A percentile compares a stretch with the other conserved stretches of the same genome.
Evolutionary conservation across 2,888 invertebrate species (phyloP).

Genomic region (Hydrotaea diabolus): DNA sequence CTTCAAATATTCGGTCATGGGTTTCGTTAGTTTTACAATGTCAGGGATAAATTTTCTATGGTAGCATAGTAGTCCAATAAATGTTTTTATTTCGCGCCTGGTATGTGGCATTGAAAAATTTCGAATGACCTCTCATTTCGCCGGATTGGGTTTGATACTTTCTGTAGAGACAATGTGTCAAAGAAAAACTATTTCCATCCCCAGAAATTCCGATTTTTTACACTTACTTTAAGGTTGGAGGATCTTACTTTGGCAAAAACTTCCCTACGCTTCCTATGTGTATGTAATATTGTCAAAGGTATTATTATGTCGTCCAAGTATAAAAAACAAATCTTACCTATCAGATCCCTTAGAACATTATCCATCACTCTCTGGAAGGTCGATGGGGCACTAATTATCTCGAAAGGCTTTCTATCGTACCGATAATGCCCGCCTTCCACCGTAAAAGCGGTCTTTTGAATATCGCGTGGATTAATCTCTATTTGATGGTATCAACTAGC

Average conservation of each 20-base stretch:
- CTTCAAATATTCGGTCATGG: constrained; percentile 61
- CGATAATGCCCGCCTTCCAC: too few species aligned
- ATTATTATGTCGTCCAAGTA: too few species aligned
- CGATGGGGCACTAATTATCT: too few species aligned
- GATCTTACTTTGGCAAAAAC: background rate
- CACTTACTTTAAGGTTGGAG: background rate
- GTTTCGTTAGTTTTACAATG: constrained; percentile 64
- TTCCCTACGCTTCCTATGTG: too few species aligned
- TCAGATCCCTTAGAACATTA: too few species aligned
- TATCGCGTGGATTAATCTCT: too few species aligned
- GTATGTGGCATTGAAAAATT: constrained; percentile 67
- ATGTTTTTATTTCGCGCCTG: constrained; percentile 71
- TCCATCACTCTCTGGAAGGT: too few species aligned
- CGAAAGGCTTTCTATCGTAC: too few species aligned
- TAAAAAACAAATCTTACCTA: too few species aligned
- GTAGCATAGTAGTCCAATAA: constrained; percentile 69
- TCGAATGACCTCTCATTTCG: constrained; percentile 70
- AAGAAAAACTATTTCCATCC: constrained; percentile 6
- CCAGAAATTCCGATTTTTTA: constrained; percentile 12
- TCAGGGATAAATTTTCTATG: constrained; percentile 65
- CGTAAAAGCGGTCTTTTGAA: too few species aligned
- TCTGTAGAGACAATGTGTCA: constrained; percentile 67
- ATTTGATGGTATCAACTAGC: too few species aligned
- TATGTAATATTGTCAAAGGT: too few species aligned
- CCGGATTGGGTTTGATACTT: constrained; percentile 73